phyloP scores from a whole-genome alignment of 1,140 invertebrate species.

The Danaus melanippus region DNA sequence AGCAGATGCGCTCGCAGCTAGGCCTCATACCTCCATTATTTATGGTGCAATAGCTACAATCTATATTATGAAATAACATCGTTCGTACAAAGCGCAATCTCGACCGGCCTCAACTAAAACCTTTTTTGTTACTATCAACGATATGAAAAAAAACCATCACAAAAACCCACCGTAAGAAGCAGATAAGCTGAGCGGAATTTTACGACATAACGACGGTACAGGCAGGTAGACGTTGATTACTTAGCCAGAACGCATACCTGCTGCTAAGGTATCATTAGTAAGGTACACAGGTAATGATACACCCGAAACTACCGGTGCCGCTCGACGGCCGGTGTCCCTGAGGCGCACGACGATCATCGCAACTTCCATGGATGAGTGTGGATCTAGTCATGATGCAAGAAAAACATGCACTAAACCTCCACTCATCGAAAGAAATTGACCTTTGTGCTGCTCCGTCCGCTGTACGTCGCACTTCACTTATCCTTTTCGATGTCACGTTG shows the following conservation, averaged over 20 bases:
- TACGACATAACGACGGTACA: slow-evolving; percentile 43
- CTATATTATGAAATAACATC: too few species aligned
- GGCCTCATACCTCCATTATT: slow-evolving; percentile 31
- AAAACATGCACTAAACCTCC: slow-evolving; percentile 73
- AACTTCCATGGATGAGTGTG: slow-evolving; percentile 74
- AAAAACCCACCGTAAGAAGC: slow-evolving; percentile 52
- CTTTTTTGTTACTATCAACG: slow-evolving; percentile 3
- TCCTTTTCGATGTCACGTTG: slow-evolving; percentile 58
- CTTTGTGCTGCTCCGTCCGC: slow-evolving; percentile 35
- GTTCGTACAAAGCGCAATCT: too few species aligned
- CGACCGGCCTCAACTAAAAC: too few species aligned
- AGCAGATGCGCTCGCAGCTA: slow-evolving; percentile 60
- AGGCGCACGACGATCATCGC: slow-evolving; percentile 49
- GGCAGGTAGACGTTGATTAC: slow-evolving; percentile 52
- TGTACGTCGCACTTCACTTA: slow-evolving; percentile 57
- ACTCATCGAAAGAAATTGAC: slow-evolving; percentile 73
- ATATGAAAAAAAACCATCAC: slow-evolving; percentile 33
- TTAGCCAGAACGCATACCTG: slow-evolving; percentile 46
- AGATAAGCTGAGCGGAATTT: slow-evolving; percentile 40
- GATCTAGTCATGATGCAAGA: slow-evolving; percentile 71
- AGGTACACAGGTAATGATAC: slow-evolving; percentile 47
- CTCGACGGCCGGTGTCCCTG: slow-evolving; percentile 24
- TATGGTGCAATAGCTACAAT: too few species aligned
- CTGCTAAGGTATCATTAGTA: slow-evolving; percentile 59
- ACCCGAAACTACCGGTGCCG: slow-evolving; percentile 40